These are phyloP conservation scores for Notoglanidium macrostoma DNA, from an alignment of 2,797 vertebrate genomes.

Conservation along the genomic window DNA sequence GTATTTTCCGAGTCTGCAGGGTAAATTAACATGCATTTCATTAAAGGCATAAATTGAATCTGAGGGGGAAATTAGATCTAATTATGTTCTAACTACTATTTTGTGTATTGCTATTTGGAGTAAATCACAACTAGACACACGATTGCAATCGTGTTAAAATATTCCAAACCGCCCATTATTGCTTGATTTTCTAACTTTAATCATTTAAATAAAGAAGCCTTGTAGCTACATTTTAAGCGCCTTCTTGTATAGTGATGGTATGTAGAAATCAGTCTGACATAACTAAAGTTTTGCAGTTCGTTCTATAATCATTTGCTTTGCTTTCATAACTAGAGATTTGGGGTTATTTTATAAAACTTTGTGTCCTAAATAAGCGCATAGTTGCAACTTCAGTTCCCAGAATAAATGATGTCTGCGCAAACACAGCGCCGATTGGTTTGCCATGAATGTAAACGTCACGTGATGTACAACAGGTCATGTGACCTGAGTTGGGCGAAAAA, in stretches of 20 bases:
- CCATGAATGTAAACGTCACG: neutral
- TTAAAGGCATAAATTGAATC: neutral
- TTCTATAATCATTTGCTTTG: neutral
- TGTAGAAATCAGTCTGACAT: neutral
- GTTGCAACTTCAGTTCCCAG: neutral
- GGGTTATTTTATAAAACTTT: too few relatives aligned
- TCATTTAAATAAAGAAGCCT: neutral
- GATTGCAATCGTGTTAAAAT: neutral
- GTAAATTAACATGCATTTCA: constrained; percentile 43
- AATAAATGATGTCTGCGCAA: constrained; percentile 52
- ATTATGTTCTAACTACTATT: neutral
- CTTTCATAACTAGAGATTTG: too few relatives aligned
- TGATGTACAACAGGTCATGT: constrained; percentile 62
- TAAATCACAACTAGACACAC: neutral
- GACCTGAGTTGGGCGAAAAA: constrained; percentile 65
- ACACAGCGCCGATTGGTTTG: constrained; percentile 48
- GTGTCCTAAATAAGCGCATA: neutral
- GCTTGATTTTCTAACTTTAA: neutral
- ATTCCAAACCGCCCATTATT: neutral
- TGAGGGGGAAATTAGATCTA: neutral
- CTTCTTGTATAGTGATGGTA: neutral
- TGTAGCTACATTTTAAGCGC: neutral
- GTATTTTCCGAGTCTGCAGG: constrained; percentile 32
- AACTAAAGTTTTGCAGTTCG: neutral
- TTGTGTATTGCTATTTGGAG: neutral